These are phyloP conservation scores for Acronicta aceris DNA, from an alignment of 2,888 invertebrate species.

Conservation along the genomic window DNA sequence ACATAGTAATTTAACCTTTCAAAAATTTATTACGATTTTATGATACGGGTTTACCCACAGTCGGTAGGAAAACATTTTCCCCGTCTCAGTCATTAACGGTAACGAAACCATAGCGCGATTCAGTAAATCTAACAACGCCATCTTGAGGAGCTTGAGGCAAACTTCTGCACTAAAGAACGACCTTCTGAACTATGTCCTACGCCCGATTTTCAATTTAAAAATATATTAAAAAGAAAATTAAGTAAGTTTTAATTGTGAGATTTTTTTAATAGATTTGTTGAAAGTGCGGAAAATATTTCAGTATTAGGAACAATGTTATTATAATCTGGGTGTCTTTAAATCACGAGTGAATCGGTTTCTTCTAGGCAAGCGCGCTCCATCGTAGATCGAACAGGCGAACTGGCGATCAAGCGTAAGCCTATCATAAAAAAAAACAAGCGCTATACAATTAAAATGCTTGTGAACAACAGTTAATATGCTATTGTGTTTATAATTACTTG, in stretches of 20 bases:
- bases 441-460: too few relatives aligned
- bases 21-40: background rate
- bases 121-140: background rate
- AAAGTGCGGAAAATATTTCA: too few relatives aligned
- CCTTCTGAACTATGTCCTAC: background rate
- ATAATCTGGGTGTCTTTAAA: too few relatives aligned
- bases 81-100: background rate
- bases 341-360: too few relatives aligned
- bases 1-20: background rate
- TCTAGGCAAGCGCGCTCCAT: too few relatives aligned
- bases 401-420: too few relatives aligned
- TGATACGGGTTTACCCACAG: background rate
- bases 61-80: background rate
- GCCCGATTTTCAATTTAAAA: background rate
- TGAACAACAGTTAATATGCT: too few relatives aligned
- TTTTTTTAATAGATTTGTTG: background rate
- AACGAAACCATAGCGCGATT: conserved; percentile 2
- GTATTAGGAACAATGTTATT: background rate
- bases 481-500: background rate
- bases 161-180: background rate
- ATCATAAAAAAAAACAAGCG: too few relatives aligned
- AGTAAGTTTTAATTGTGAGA: background rate
- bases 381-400: too few relatives aligned
- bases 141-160: background rate
- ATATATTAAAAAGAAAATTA: background rate